Base-by-base conservation (phyloP, 1,140 invertebrate genomes). In the Drosophila neocordata region DNA sequence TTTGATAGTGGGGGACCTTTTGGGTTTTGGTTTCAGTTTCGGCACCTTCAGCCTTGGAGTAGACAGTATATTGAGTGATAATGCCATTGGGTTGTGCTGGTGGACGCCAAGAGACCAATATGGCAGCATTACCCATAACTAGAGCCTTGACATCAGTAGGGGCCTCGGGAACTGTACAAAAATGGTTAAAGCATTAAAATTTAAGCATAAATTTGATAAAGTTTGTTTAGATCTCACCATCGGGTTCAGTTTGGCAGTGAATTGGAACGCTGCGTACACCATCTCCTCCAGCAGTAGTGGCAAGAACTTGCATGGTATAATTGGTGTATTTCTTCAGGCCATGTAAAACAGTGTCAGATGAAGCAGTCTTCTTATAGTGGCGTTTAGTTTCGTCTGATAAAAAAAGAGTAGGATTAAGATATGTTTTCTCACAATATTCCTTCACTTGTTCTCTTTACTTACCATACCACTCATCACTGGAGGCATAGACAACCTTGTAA, bases 231-330 rank as follows among this genome's bases (percentile, higher is more conserved):
- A 1, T 63, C 91, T 92, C 93, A 98, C 97, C 97, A 92, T 98
- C 98, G 93, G 99, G 97, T 93, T 98, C 97, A 52, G 98, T 99
- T 92, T 97, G 96, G 85, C 97, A 98, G 92, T 97, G 97, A 79
- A 99, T 97, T 5, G 97, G 96, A 18, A 94, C 94, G 83, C 96
- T 97, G 68, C 96, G 95, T 34, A 98, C 97, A 64, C 98, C 98
- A 91, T 99, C 98, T n/a, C 98, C 98, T 66, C 97, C 98, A 53
- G 97, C 96, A 24, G 98, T 99, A 82, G 95, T 98, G 48, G 98
- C 97, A 69, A 99, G 92, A 35, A 99, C 97, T 94, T 98, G 97
- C 94, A 99, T 97, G 59, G 97, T 98, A 92, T 99, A 99, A 92
- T 99, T 99, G 1, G 98, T 99, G 91, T 96, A 99, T 91, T 98